These are phyloP conservation scores for Phengaris arion DNA, from an alignment of 2,888 invertebrate species.

Conservation along the genomic window DNA sequence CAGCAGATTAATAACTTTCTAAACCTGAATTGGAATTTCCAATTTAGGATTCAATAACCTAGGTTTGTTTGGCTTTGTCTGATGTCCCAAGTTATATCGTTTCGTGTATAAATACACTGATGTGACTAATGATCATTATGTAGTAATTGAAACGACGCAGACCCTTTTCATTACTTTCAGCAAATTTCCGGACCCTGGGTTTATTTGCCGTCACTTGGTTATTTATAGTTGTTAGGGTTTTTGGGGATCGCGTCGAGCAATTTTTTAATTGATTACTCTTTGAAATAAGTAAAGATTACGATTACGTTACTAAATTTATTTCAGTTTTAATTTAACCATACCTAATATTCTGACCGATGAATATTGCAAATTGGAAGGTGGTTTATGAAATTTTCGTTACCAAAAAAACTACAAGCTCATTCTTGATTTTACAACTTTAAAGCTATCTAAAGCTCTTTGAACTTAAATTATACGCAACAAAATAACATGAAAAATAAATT, in stretches of 20 bases:
- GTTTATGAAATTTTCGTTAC: too few relatives aligned
- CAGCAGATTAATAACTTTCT: neutral
- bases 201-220: constrained; percentile 2
- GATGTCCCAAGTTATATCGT: neutral
- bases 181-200: neutral
- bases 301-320: too few relatives aligned
- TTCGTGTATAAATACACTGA: neutral
- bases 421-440: too few relatives aligned
- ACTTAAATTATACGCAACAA: too few relatives aligned
- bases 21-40: neutral
- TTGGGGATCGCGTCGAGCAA: neutral
- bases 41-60: neutral
- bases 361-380: too few relatives aligned
- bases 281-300: neutral
- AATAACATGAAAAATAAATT: neutral
- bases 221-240: constrained; percentile 14
- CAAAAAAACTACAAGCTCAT: too few relatives aligned
- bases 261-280: neutral
- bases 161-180: constrained; percentile 19
- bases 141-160: constrained; percentile 14
- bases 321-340: too few relatives aligned
- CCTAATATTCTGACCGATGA: too few relatives aligned
- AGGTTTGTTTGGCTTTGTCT: neutral
- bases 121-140: constrained; percentile 1
- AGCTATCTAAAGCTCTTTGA: too few relatives aligned